These are phyloP conservation scores for Listrodromus nycthemerus DNA, from an alignment of 2,888 invertebrate species.

Conservation along the genomic window DNA sequence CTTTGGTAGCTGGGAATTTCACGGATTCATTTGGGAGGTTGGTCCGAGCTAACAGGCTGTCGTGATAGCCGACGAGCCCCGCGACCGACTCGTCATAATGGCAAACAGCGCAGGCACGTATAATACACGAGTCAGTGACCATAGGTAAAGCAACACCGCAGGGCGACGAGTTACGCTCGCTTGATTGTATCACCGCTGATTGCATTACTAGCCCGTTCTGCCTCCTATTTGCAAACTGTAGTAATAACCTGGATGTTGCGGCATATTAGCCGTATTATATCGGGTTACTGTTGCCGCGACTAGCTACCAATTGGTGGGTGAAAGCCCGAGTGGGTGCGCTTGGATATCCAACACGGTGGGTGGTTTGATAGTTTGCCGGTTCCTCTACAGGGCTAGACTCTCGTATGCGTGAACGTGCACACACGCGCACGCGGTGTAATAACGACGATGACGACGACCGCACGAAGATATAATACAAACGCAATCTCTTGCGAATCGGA, in stretches of 20 bases:
- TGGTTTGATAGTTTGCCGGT: constrained; percentile 37
- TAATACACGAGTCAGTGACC: constrained; percentile 30
- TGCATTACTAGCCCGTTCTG: constrained; percentile 70
- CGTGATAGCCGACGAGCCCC: constrained; percentile 18
- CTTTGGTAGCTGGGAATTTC: constrained; percentile 16
- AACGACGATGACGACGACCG: constrained; percentile 24
- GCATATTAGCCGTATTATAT: constrained; percentile 71
- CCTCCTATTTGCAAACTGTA: constrained; percentile 74
- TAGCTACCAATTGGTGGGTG: constrained; percentile 42
- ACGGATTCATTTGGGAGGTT: not conserved
- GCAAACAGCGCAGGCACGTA: constrained; percentile 16
- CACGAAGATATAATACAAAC: constrained; percentile 9
- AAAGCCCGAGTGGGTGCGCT: constrained; percentile 4
- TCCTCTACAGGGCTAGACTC: constrained; percentile 2
- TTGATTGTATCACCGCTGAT: constrained; percentile 72
- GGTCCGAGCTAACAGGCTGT: constrained; percentile 12
- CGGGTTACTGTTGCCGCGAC: constrained; percentile 26
- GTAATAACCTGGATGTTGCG: constrained; percentile 73
- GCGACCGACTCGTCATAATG: constrained; percentile 5
- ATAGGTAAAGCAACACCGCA: constrained; percentile 44
- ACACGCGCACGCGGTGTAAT: not conserved
- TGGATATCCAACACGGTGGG: constrained; percentile 29
- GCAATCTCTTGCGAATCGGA: not conserved
- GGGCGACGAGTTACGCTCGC: constrained; percentile 59
- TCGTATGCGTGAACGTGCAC: not conserved